Base-by-base conservation (phyloP, 2,797 vertebrate genomes). In the Pseudocheirus occidentalis region DNA sequence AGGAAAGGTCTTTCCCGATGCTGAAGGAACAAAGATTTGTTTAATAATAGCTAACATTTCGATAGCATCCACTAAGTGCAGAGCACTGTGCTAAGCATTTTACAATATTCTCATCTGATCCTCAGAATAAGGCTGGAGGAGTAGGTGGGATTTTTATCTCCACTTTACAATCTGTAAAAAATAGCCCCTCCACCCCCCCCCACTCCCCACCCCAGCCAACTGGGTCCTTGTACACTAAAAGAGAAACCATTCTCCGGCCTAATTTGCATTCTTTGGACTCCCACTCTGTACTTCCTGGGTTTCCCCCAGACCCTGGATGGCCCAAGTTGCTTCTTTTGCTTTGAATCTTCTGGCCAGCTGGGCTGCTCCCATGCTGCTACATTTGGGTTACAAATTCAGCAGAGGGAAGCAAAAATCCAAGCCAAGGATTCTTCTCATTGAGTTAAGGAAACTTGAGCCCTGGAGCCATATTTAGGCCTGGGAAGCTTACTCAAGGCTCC, bases 391-490 rank as follows among this genome's bases (percentile, higher is more conserved):
- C 93, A 92, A 1, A 90, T 91, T 92, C 53, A 91, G 66, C 40
- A 93, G 54, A 93, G 73, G 54, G 62, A 95, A 94, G 91, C n/a
- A 59, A 62, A 94, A 66, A 96, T 66, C 46, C 40, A 81, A 92
- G 11, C 34, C 18, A 56, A 90, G 73, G 27, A 29, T 57, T 52
- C 31, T 95, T 94, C 96, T 92, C 91, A 66, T 12, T 57, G 58
- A 62, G 46, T 56, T 92, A 90, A 57, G 34, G 91, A 46, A 81
- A 81, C 40, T 90, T 10, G 94, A 13, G 91, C 31, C 4, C 1
- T 59, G 58, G 90, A 55, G 3, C 5, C 52, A 59, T 91, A 21
- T 11, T 11, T 93, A 53, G 92, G 46, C 58, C 93, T 93, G 92
- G 90, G 58, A 94, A 29, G 55, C 55, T 92, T 40, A 40, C 21